A percentile compares a stretch with the other conserved stretches of the same genome.
Conservation (phyloP, 2,888 invertebrate species). For the Torymus tubicola region DNA sequence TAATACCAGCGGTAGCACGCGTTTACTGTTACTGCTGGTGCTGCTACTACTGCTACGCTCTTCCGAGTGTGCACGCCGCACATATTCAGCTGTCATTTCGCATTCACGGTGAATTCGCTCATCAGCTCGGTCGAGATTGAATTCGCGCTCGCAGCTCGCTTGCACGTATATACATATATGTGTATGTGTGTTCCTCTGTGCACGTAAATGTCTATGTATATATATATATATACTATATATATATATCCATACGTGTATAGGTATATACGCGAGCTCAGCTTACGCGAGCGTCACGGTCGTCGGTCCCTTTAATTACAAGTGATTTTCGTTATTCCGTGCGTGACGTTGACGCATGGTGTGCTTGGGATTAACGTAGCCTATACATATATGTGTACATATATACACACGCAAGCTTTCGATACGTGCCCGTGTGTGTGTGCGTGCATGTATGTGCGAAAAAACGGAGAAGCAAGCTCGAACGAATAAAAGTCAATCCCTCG, state of each 20-base stretch:
- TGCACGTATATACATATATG: neutral
- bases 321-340: slow-evolving; percentile 54
- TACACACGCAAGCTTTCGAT: neutral
- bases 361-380: slow-evolving; percentile 44
- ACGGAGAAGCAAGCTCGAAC: neutral
- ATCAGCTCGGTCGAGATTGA: slow-evolving; percentile 49
- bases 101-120: slow-evolving; percentile 53
- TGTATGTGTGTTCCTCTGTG: neutral
- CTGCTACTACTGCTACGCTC: neutral
- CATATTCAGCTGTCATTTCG: slow-evolving; percentile 55
- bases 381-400: neutral
- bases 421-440: neutral
- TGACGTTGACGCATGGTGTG: slow-evolving; percentile 53
- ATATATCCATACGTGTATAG: neutral
- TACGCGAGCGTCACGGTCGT: slow-evolving; percentile 40
- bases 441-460: neutral
- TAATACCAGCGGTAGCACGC: neutral
- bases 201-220: neutral
- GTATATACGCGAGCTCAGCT: slow-evolving; percentile 36
- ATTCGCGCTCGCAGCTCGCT: slow-evolving; percentile 20
- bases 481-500: slow-evolving; percentile 34
- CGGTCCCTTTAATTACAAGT: slow-evolving; percentile 53
- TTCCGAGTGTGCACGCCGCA: neutral
- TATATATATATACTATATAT: neutral
- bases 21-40: neutral